Evolutionary conservation across 2,797 vertebrate species (phyloP), one percentile per base, ranked within the genome.

Genomic region (Syndactyla subalaris): DNA sequence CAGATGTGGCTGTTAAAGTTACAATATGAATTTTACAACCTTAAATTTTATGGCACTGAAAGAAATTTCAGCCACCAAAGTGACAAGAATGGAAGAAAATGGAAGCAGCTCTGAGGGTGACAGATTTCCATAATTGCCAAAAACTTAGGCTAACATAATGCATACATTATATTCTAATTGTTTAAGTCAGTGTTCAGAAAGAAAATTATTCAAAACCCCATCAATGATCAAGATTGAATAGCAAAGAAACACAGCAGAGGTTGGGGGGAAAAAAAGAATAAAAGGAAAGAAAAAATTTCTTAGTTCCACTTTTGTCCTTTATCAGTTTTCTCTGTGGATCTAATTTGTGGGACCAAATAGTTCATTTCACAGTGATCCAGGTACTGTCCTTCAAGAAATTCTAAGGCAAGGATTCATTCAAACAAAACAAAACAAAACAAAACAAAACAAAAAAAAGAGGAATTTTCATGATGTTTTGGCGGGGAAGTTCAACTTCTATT

Each of bases 1-100:
- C 98, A 98, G 98, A 98, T 98, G 98, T 98, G 98, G 97, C 87
- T 98, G 96, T 98, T 98, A 98, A 98, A 98, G 97, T 97, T 98
- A 98, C 98, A 98, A 98, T 98, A 98, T 97, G 95, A 97, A 97
- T 98, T 98, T 98, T 98, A 98, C 97, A 98, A 97, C 97, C 97
- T 88, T 77, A 75, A 89, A 83, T 98, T 98, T 98, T 98, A 98
- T 97, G 97, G 96, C 95, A 95, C 93, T 87, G 94, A 97, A 97
- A 97, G 95, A 98, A 97, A 97, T 95, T 96, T 98, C 96, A 98
- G 94, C 95, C 97, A 95, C 94, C 88, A 88, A 97, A 95, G 94
- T 97, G 95, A 96, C 83, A 96, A 95, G 93, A 97, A 93, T 57
- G 70, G 93, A 95, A 95, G 67, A 59, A 74, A 75, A 90, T 39